Evolutionary conservation across 2,888 invertebrate species (phyloP).

Genomic region (Drosophila diplacantha): DNA sequence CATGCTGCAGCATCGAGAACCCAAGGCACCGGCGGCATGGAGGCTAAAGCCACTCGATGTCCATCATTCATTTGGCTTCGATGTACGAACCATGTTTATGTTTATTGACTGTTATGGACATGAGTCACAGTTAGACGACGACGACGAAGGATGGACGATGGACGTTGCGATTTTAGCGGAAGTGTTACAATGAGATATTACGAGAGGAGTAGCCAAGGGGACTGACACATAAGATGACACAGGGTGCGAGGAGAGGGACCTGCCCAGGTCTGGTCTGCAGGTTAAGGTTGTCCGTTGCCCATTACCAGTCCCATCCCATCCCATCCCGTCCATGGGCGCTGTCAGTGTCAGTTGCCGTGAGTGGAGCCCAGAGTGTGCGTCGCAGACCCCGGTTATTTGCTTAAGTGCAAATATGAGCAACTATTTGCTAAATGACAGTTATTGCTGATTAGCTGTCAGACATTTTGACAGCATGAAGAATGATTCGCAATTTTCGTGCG

Average conservation of each 20-base stretch:
- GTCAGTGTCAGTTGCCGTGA: slow-evolving; percentile 57
- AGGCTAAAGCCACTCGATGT: slow-evolving; percentile 61
- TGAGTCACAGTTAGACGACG: slow-evolving; percentile 69
- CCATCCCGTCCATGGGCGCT: slow-evolving; percentile 29
- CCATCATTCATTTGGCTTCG: slow-evolving; percentile 67
- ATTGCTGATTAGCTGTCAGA: slow-evolving; percentile 74
- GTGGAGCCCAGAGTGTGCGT: slow-evolving; percentile 17
- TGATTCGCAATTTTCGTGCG: slow-evolving; percentile 62
- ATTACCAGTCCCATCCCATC: slow-evolving; percentile 40
- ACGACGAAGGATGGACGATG: slow-evolving; percentile 34
- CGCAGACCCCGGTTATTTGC: slow-evolving; percentile 61
- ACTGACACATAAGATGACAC: slow-evolving; percentile 5
- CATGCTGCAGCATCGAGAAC: slow-evolving; percentile 19
- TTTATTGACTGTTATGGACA: slow-evolving; percentile 74
- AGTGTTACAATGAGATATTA: slow-evolving; percentile 67
- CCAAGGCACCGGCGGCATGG: slow-evolving; percentile 24
- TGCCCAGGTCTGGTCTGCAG: slow-evolving; percentile 31
- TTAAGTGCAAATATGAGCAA: slow-evolving; percentile 74
- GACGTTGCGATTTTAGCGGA: slow-evolving; percentile 64
- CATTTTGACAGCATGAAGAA: slow-evolving; percentile 71
- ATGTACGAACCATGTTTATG: slow-evolving; percentile 69
- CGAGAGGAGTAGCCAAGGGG: slow-evolving; percentile 30
- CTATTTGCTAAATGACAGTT: slow-evolving; percentile 74
- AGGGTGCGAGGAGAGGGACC: slow-evolving; percentile 13
- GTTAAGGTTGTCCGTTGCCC: slow-evolving; percentile 45